These are phyloP conservation scores for Tympanuchus pallidicinctus DNA, from an alignment of 2,113 vertebrate genomes.

Conservation along the genomic window DNA sequence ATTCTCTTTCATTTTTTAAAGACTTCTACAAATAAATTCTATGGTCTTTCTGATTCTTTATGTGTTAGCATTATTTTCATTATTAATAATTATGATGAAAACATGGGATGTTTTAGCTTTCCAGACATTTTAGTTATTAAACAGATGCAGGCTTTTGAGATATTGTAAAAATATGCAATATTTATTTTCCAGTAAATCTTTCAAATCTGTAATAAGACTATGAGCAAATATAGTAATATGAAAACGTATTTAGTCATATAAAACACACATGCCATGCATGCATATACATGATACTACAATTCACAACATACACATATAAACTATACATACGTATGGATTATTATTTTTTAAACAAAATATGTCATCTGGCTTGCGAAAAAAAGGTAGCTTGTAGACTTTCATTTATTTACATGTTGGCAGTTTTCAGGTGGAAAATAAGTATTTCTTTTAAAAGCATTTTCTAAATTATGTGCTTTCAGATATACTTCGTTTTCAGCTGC, in stretches of 20 bases:
- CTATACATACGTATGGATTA: neutral
- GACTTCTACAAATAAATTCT: conserved; percentile 38
- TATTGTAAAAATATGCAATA: neutral
- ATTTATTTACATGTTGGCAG: conserved; percentile 24
- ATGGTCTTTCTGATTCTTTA: neutral
- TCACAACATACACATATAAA: neutral
- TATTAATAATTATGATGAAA: neutral
- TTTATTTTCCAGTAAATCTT: neutral
- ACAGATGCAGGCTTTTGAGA: neutral
- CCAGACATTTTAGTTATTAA: neutral
- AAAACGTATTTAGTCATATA: neutral
- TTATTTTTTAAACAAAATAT: neutral
- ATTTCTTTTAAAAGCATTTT: conserved; percentile 37
- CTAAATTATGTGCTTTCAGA: conserved; percentile 23
- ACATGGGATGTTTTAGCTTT: neutral
- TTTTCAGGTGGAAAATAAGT: neutral
- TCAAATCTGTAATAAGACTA: neutral
- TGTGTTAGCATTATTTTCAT: conserved; percentile 4
- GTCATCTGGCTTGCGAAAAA: neutral
- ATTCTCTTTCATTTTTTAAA: conserved; percentile 70
- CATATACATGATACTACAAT: neutral
- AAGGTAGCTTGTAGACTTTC: neutral
- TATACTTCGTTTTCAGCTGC: neutral
- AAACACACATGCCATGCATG: neutral
- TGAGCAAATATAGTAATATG: neutral